These are phyloP conservation scores for Lasioglossum calceatum DNA, from an alignment of 2,888 invertebrate genomes.

Conservation along the genomic window DNA sequence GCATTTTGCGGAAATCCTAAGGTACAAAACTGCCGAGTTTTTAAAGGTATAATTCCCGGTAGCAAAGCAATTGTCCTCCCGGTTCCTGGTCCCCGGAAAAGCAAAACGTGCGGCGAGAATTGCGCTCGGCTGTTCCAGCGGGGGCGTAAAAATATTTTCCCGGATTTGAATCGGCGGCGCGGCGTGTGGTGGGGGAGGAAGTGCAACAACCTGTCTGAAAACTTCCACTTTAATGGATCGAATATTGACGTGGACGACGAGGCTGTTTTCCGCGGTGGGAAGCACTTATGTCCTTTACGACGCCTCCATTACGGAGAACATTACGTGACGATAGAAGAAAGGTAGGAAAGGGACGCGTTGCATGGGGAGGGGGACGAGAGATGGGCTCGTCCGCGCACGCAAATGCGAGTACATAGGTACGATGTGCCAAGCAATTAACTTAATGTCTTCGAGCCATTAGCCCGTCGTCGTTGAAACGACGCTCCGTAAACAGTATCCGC, in stretches of 20 bases:
- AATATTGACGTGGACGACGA: slow-evolving; percentile 54
- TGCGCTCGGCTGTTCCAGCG: background rate
- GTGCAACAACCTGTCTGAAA: slow-evolving; percentile 51
- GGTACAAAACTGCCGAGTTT: background rate
- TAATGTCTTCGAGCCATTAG: slow-evolving; percentile 77
- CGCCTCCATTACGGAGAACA: slow-evolving; percentile 69
- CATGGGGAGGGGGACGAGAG: slow-evolving; percentile 61
- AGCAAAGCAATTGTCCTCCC: background rate
- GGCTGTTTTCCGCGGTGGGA: slow-evolving; percentile 42
- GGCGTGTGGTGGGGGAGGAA: background rate
- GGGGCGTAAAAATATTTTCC: slow-evolving; percentile 42
- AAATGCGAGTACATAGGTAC: slow-evolving; percentile 71
- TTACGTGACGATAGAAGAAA: slow-evolving; percentile 59
- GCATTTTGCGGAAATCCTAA: background rate
- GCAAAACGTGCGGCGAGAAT: background rate
- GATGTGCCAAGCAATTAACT: slow-evolving; percentile 75
- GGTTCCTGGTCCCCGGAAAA: background rate
- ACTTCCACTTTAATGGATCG: slow-evolving; percentile 66
- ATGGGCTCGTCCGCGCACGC: slow-evolving; percentile 67
- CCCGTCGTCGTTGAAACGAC: slow-evolving; percentile 69
- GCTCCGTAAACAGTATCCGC: slow-evolving; percentile 70
- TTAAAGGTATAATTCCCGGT: background rate
- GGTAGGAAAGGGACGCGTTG: slow-evolving; percentile 24
- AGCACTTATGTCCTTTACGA: slow-evolving; percentile 68
- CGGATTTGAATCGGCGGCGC: slow-evolving; percentile 29